These are phyloP conservation scores for Disparrhopalites patrizii DNA, from an alignment of 2,888 invertebrate species.

Conservation along the genomic window DNA sequence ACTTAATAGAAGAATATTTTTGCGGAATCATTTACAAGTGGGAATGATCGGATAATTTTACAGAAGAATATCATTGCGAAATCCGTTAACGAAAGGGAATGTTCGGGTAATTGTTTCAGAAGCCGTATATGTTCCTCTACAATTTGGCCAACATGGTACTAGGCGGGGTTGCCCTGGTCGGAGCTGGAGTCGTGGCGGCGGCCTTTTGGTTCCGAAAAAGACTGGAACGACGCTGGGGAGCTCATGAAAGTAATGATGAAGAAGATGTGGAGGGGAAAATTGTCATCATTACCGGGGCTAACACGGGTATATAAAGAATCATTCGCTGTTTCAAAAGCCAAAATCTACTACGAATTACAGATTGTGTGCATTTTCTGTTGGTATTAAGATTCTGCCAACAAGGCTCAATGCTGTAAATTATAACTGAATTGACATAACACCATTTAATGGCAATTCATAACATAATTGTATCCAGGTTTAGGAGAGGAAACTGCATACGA, in stretches of 20 bases:
- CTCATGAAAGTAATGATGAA: constrained; percentile 36
- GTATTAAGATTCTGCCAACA: too few relatives aligned
- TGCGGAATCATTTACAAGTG: too few relatives aligned
- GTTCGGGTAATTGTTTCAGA: too few relatives aligned
- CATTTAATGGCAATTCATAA: not conserved
- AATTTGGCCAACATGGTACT: constrained; percentile 15
- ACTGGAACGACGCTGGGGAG: constrained; percentile 34
- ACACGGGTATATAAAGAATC: constrained; percentile 17
- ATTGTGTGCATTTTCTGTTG: not conserved
- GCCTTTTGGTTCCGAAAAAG: constrained; percentile 29
- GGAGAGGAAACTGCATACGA: constrained; percentile 75
- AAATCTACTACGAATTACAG: too few relatives aligned
- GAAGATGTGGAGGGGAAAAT: constrained; percentile 49
- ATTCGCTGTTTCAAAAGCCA: too few relatives aligned
- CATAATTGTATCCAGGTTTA: constrained; percentile 57
- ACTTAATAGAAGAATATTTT: too few relatives aligned
- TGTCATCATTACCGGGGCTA: constrained; percentile 54
- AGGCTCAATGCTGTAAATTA: too few relatives aligned
- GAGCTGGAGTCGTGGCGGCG: constrained; percentile 23
- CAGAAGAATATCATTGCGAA: not conserved
- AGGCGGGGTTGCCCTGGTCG: constrained; percentile 23
- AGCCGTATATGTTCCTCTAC: not conserved
- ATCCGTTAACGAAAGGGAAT: not conserved
- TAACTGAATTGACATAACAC: too few relatives aligned
- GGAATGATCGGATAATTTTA: too few relatives aligned